phyloP scores from a whole-genome alignment of 2,797 vertebrate species.

The Graptemys geographica region DNA sequence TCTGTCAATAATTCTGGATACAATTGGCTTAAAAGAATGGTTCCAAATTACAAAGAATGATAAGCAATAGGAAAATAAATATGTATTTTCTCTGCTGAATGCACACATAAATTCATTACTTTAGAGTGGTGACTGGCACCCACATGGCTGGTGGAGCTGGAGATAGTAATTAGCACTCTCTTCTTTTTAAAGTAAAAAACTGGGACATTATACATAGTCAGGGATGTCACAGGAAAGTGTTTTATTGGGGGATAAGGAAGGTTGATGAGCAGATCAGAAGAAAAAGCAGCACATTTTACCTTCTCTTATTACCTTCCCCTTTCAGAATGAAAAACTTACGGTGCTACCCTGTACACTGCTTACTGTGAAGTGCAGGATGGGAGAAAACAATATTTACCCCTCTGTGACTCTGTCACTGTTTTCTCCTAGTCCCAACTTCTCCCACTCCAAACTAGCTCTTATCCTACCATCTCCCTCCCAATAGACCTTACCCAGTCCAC shows the following conservation, averaged over 20 bases:
- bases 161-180: not conserved
- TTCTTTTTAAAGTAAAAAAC: constrained; percentile 38
- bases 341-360: not conserved
- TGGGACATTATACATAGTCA: constrained; percentile 26
- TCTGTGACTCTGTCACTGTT: not conserved
- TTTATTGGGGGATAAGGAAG: not conserved
- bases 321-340: not conserved
- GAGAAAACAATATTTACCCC: not conserved
- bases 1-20: constrained; percentile 37
- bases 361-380: not conserved
- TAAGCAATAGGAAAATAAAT: constrained; percentile 38
- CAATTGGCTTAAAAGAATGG: constrained; percentile 57
- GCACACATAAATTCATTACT: constrained; percentile 38
- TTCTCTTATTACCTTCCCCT: not conserved
- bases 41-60: constrained; percentile 40
- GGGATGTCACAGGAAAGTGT: not conserved
- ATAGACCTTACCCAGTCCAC: not conserved
- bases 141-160: not conserved
- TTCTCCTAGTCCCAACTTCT: not conserved
- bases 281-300: not conserved
- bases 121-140: constrained; percentile 42
- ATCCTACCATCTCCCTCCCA: not conserved
- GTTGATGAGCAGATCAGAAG: not conserved
- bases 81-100: constrained; percentile 29
- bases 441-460: not conserved